Percentiles rank a stretch among this genome's conserved stretches.
phyloP scores from a whole-genome alignment of 2,797 vertebrate genomes.

The Meda fulgida region DNA sequence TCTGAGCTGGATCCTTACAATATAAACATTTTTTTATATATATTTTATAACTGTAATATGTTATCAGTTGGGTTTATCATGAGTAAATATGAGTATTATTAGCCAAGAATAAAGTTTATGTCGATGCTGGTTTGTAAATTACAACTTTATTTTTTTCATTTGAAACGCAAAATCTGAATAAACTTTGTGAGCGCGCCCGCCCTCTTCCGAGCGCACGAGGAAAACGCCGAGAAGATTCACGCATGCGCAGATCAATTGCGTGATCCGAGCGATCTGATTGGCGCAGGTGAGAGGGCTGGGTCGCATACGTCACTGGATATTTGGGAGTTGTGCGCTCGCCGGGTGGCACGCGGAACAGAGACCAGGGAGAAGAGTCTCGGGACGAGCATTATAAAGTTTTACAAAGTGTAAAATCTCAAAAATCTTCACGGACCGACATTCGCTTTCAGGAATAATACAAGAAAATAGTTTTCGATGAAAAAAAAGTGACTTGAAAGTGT shows the following conservation, averaged over 20 bases:
- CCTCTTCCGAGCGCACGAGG: neutral
- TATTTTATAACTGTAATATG: too few relatives aligned
- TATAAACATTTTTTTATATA: too few relatives aligned
- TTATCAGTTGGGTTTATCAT: neutral
- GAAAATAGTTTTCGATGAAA: neutral
- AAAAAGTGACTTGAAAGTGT: neutral
- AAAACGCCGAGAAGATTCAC: neutral
- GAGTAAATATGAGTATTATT: neutral
- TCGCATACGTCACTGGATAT: constrained; percentile 2
- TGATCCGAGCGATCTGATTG: neutral
- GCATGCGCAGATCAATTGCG: neutral
- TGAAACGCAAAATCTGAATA: neutral
- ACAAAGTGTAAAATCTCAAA: neutral
- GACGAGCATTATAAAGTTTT: neutral
- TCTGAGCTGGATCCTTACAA: neutral
- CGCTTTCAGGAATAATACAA: too few relatives aligned
- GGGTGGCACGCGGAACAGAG: neutral
- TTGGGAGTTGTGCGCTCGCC: neutral
- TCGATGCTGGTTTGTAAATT: neutral
- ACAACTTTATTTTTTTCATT: neutral
- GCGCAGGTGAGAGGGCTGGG: constrained; percentile 9
- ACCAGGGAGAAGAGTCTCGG: neutral
- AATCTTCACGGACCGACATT: neutral
- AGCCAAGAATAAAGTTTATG: neutral
- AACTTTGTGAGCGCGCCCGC: neutral